Evolutionary conservation across 2,888 invertebrate species (phyloP).

Genomic region (Watsonalla cultraria): DNA sequence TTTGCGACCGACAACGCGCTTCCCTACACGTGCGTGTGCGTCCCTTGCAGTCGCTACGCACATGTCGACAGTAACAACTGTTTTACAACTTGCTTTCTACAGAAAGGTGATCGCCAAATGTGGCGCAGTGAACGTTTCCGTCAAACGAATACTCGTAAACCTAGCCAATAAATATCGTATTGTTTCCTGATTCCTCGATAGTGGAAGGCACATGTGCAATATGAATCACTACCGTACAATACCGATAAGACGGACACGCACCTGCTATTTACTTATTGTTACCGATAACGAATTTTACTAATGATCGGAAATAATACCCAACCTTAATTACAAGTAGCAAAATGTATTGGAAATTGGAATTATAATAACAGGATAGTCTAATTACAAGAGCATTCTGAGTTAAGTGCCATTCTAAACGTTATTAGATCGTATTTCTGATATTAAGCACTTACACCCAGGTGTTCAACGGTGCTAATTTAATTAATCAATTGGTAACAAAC

Average conservation of each 20-base stretch:
- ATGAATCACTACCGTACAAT: background rate
- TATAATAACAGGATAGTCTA: background rate
- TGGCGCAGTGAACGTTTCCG: constrained; percentile 42
- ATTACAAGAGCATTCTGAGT: no score
- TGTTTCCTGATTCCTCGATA: constrained; percentile 33
- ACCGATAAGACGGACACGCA: background rate
- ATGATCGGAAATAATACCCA: background rate
- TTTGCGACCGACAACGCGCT: constrained; percentile 53
- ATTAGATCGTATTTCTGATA: background rate
- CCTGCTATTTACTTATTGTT: background rate
- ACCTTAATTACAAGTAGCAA: background rate
- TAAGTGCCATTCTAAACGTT: background rate
- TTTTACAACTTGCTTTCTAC: constrained; percentile 68
- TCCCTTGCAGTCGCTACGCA: constrained; percentile 42
- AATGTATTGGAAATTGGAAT: background rate
- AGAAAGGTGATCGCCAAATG: constrained; percentile 71
- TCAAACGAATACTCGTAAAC: constrained; percentile 27
- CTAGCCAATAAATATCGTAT: constrained; percentile 28
- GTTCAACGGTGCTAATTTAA: no score
- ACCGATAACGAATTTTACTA: background rate
- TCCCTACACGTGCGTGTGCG: constrained; percentile 64
- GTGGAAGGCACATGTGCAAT: constrained; percentile 7
- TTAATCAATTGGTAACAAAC: no score
- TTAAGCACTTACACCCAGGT: background rate
- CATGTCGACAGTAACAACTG: constrained; percentile 56